Base-by-base conservation (phyloP, 2,888 invertebrate genomes). In the Brachylomia viminalis region DNA sequence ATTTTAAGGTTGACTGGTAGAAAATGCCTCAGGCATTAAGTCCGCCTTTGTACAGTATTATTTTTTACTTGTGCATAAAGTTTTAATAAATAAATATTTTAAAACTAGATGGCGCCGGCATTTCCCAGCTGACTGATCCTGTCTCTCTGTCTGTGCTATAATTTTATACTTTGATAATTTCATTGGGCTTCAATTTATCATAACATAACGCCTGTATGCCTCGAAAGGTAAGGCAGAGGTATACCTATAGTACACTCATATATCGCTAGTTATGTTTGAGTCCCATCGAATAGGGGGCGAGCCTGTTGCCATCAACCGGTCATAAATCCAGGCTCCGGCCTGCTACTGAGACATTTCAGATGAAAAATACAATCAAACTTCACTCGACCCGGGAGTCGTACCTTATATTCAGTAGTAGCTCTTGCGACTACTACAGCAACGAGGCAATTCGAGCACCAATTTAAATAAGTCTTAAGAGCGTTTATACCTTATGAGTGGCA, bases 161-260 rank as follows among this genome's bases (percentile, higher is more conserved):
- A n/a, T 17, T 52, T 68, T 76, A 30, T 52, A 47, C 6, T 30
- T 79, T 42, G 33, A 54, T 66, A 3, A 38, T 38, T 65, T 0
- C n/a, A 15, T 49, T 64, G 27, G 6, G 17, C 23, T 67, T 11
- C 6, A 54, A 54, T 30, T 30, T 61, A 61, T 38, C 13, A 13
- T 33, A 59, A 6, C 2, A 33, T 61, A 61, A 61, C 7, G 11
- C 23, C 33, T 59, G 33, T 6, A 3, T 6, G 5, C 30, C 1
- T 4, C 1, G 2, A 59, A 59, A 23, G 10, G 17, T 30, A 30
- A 20, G 30, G 1, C 1, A 23, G 20, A 20, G 3, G 1, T 23
- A 2, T 13, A 7, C 23, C 3, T 59, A 13, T 13, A 11, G 30
- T 20, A 58, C 10, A 20, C 10, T 10, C 5, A 30, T 1, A 20